Percentiles rank a stretch among this genome's conserved stretches.
phyloP scores from a whole-genome alignment of 2,797 vertebrate genomes.

The Euthynnus affinis region DNA sequence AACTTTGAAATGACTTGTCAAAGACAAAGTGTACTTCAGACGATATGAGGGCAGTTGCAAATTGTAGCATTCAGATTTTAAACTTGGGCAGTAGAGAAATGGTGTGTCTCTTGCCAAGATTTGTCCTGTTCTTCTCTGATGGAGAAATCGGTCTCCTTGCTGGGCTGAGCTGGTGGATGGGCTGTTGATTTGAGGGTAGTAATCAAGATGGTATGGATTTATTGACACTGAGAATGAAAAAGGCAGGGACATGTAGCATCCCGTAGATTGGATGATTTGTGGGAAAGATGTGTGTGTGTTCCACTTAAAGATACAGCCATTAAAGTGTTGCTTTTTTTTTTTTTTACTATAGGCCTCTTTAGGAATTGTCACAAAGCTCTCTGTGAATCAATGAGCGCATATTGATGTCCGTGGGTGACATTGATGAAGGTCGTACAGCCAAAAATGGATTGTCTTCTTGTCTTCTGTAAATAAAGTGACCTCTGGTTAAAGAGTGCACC shows the following conservation, averaged over 20 bases:
- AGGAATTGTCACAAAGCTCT: not conserved
- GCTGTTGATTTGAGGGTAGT: conserved; percentile 2
- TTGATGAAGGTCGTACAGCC: not conserved
- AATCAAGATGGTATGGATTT: conserved; percentile 31
- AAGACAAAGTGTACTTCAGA: conserved; percentile 19
- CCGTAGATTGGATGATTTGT: not conserved
- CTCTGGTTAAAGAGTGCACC: not conserved
- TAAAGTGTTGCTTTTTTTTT: conserved; percentile 23
- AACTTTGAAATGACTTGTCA: conserved; percentile 1
- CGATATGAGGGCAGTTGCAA: conserved; percentile 8
- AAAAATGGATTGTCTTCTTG: not conserved
- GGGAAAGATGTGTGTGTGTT: not conserved
- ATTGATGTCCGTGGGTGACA: not conserved
- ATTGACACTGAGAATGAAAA: conserved; percentile 19
- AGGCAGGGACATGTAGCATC: not conserved
- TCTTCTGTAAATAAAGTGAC: not conserved
- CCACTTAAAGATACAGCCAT: not conserved
- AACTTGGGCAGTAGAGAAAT: not conserved
- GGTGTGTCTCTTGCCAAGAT: conserved; percentile 2
- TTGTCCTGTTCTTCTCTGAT: not conserved
- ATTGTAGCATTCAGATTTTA: conserved; percentile 17
- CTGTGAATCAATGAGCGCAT: not conserved
- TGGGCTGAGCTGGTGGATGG: not conserved
- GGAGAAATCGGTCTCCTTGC: not conserved
- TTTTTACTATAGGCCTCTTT: conserved; percentile 1